These are phyloP conservation scores for Todiramphus chloris DNA, from an alignment of 2,113 vertebrate genomes.

Conservation along the genomic window DNA sequence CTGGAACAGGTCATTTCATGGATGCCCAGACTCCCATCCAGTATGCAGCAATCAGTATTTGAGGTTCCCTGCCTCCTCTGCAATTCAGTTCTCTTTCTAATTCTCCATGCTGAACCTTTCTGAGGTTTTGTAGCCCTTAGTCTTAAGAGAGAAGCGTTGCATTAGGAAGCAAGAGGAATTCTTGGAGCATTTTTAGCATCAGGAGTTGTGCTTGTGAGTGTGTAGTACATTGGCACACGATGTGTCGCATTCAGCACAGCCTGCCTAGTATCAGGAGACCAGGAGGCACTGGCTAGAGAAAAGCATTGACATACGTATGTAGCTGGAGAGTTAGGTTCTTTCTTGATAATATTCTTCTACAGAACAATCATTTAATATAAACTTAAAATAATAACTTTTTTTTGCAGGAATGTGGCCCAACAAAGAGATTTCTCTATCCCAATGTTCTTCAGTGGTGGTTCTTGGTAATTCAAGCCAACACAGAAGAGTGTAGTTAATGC, in stretches of 20 bases:
- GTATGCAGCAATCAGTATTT: not conserved
- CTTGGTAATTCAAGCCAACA: not conserved
- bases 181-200: not conserved
- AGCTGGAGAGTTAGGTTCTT: not conserved
- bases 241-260: not conserved
- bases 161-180: not conserved
- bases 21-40: not conserved
- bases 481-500: not conserved
- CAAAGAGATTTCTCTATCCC: not conserved
- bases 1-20: not conserved
- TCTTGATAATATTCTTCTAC: not conserved
- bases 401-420: not conserved
- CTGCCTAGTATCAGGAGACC: not conserved
- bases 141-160: not conserved
- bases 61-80: not conserved
- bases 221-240: not conserved
- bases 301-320: not conserved
- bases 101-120: not conserved
- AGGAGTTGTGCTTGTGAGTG: not conserved
- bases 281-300: not conserved
- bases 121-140: not conserved
- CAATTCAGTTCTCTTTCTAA: not conserved
- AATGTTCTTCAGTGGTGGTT: not conserved
- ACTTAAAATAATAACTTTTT: not conserved
- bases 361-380: not conserved